Base-by-base conservation (phyloP, 30 jellyfish, hydroid and myxozoan genomes). In the Thelohanellus kitauei region DNA sequence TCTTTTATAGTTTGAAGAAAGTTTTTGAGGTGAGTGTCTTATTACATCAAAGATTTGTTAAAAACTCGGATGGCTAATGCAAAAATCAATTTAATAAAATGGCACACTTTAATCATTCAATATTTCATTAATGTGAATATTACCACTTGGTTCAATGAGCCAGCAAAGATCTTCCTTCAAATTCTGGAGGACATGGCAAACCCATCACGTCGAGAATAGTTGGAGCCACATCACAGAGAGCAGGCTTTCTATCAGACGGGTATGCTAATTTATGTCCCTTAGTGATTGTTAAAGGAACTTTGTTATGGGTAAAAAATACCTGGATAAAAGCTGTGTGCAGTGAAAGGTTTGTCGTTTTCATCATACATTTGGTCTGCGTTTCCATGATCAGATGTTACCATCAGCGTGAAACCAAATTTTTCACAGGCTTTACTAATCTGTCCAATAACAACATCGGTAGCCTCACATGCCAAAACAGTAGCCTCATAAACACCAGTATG, bases 371-470 rank as follows among this genome's bases (percentile, higher is more conserved):
- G 90, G 51, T 82, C 99, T 1, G 90, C 99, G 51, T 82, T 82
- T 6, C 99, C 99, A 48, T 82, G 99, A 55, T 82, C 99, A 22
- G 99, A 82, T 32, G 99, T 82, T 14, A 82, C 68, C 84, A 82
- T 48, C 53, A 82, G 31, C 6, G 71, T 71, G 52, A 51, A 82
- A 30, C 83, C 87, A 33, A 64, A 63, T 35, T 53, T 56, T 32
- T 45, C 64, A 35, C 99, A 82, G 3, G 99, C 90, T 13, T 65
- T 44, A 43, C 33, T 66, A 1, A 82, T 66, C 31, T 64, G 34
- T 6, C 90, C 90, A 31, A 82, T 82, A 0, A 66, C 85, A 2
- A 8, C 20, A 42, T 66, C 86, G 17, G 97, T 78, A 1, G 82
- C 90, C 14, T 51, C 63, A 46, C 97, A 78, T 18, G 89, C 97